Evolutionary conservation across 2,113 vertebrate genomes (phyloP).

Genomic region (Sylvia atricapilla): DNA sequence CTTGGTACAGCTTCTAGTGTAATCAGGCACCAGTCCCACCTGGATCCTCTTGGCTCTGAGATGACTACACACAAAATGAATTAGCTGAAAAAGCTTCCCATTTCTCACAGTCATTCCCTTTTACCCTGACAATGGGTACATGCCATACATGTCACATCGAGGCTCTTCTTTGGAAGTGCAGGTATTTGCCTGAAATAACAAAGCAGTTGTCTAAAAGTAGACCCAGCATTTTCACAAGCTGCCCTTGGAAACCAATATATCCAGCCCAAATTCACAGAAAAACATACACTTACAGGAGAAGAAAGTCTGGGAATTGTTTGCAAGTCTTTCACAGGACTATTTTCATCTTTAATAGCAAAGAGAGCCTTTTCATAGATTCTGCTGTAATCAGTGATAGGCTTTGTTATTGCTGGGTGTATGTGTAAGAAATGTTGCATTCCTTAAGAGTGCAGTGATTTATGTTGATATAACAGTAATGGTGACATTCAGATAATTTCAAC

Average conservation of each 20-base stretch:
- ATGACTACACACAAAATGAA: constrained; percentile 21
- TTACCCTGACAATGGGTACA: neutral
- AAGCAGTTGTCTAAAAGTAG: neutral
- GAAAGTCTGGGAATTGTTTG: neutral
- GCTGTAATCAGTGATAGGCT: neutral
- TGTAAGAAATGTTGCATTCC: neutral
- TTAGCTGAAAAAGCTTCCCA: constrained; percentile 30
- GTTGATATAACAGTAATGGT: neutral
- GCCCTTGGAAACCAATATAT: neutral
- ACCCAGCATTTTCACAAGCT: neutral
- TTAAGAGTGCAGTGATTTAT: neutral
- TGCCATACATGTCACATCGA: neutral
- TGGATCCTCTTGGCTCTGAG: constrained; percentile 9
- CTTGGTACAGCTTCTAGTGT: neutral
- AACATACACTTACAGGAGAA: neutral
- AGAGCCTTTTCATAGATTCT: neutral
- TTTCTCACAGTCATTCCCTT: constrained; percentile 32
- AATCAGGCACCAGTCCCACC: constrained; percentile 24
- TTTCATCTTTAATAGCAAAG: neutral
- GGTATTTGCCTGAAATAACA: neutral
- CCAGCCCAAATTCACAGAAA: neutral
- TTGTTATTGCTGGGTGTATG: neutral
- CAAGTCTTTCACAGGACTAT: neutral
- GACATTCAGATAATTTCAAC: neutral
- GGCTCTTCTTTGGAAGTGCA: neutral